Evolutionary conservation across 2,888 invertebrate genomes (phyloP), one percentile per base, ranked within the genome.

Genomic region (Calameuta filiformis): DNA sequence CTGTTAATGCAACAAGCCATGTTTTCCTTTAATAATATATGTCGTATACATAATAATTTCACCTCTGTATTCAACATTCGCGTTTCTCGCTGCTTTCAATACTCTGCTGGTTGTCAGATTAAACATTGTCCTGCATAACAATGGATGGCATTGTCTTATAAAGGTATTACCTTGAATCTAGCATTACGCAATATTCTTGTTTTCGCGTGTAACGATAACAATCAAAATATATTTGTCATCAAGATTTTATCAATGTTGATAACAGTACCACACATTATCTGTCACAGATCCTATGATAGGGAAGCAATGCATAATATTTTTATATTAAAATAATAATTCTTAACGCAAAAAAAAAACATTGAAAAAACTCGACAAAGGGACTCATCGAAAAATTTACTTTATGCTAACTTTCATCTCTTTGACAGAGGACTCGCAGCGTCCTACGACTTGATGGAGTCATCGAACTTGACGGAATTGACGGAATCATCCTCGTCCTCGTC

Each of bases 351-450:
- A 9, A 56, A 56, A 56, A 23, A 56, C 23, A 23, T 56, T 56
- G 23, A 23, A 0, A 23, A 56, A 56, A 6, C 9, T 56, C 23
- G 15, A 56, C 23, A 23, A 56, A 56, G 9, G 23, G 23, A 56
- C 23, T 15, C 2, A 2, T 56, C 1, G 0, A 23, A 56, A 23
- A 56, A 56, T 56, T 23, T 4, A 40, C 85, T 89, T 89, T 87
- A 84, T 88, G 86, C 90, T 90, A 90, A 90, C 89, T 90, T 89
- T 89, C 83, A 86, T 89, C 87, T 87, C 88, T 85, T 90, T 89
- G 88, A 87, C 89, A 91, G 91, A 90, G 88, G 88, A 81, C 87
- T 89, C 1, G 56, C 23, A 86, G 87, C 90, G 82, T 87, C 91
- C 81, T 90, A 90, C 84, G 86, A 87, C 78, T 82, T 90, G 84